Conservation (phyloP, 1,140 invertebrate genomes). For the Aphidius gifuensis region DNA sequence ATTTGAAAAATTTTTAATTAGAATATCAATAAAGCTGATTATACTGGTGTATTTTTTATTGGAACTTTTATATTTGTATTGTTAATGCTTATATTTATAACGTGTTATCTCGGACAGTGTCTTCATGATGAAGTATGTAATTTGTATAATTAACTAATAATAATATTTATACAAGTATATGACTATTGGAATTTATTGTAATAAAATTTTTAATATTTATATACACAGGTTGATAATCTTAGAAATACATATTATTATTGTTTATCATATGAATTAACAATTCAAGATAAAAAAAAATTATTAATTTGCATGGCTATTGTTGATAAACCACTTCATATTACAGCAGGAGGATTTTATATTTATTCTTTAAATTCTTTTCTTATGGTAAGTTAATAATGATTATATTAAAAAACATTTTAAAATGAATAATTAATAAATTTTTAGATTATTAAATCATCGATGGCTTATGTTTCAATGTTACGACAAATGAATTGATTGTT, state of each 20-base stretch:
- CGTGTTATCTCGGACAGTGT: not conserved
- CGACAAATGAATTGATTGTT: no score
- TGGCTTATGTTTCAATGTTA: no score
- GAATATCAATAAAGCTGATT: not conserved
- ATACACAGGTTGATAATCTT: slow-evolving; percentile 13
- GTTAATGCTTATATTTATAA: not conserved
- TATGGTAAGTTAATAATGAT: slow-evolving; percentile 8
- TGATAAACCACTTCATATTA: slow-evolving; percentile 14
- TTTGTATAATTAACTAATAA: not conserved
- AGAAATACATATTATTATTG: not conserved
- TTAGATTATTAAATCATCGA: no score
- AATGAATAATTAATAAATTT: no score
- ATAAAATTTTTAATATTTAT: not conserved
- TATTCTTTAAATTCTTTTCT: slow-evolving; percentile 15
- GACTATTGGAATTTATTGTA: not conserved
- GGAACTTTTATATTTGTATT: not conserved
- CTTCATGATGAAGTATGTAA: not conserved
- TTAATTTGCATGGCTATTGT: slow-evolving; percentile 17
- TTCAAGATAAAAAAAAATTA: slow-evolving; percentile 2
- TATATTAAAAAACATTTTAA: not conserved
- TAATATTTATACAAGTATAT: not conserved
- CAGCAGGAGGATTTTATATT: slow-evolving; percentile 21
- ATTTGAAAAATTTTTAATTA: not conserved
- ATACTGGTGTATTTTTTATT: not conserved
- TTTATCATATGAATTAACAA: slow-evolving; percentile 12